A percentile compares a stretch with the other conserved stretches of the same genome.
Conservation (phyloP, 1,140 invertebrate species). For the Nasonia vitripennis region DNA sequence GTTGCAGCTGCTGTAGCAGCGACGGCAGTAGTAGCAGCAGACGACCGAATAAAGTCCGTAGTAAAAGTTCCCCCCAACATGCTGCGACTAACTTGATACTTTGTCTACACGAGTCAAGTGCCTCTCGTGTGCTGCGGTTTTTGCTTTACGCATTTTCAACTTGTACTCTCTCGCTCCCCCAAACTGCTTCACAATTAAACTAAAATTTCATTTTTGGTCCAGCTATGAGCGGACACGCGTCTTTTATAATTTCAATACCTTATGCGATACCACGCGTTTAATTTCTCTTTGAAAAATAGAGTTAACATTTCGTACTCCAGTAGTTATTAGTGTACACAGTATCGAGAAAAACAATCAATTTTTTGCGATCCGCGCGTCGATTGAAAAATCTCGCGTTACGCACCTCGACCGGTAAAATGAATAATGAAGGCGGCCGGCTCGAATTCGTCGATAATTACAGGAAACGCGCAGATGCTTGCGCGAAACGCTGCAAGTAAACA, state of each 20-base stretch:
- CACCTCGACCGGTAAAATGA: background rate
- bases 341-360: too few species aligned
- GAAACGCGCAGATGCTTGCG: background rate
- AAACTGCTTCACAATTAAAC: background rate
- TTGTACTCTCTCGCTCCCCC: background rate
- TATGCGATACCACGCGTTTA: too few species aligned
- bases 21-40: background rate
- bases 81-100: conserved; percentile 3
- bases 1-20: background rate
- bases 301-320: background rate
- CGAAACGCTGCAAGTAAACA: background rate
- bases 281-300: background rate
- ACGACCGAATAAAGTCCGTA: background rate
- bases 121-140: background rate
- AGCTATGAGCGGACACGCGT: background rate
- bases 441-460: conserved; percentile 10
- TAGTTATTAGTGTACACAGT: too few species aligned
- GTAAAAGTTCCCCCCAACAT: background rate
- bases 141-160: background rate
- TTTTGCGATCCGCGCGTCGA: too few species aligned
- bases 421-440: background rate
- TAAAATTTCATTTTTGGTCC: background rate
- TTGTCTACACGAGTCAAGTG: background rate
- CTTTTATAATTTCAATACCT: background rate
- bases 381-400: too few species aligned